Base-by-base conservation (phyloP, 92 coral and sea anemone species). In the Epizoanthus rinbou region DNA sequence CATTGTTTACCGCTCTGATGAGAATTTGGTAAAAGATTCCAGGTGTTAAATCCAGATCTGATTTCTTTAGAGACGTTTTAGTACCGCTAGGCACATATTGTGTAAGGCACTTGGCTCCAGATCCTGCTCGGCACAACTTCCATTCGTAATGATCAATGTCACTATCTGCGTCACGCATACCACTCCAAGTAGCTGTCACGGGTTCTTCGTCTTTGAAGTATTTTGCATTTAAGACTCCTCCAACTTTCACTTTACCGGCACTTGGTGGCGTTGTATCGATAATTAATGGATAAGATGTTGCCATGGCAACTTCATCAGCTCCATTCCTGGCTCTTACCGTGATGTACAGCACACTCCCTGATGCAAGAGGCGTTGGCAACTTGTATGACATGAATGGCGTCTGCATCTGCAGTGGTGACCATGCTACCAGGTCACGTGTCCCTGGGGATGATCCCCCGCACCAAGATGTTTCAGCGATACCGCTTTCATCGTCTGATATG, bases 251-350 rank as follows among this genome's bases (percentile, higher is more conserved):
- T 39, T 53, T 76, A 7, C 98, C 94, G 17, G 14, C 69, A n/a
- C 43, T 21, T 18, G 98, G 98, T 25, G 98, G 94, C 33, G 93
- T 88, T 53, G 84, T 69, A 66, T 94, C 98, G 18, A 94, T 62
- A 3, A 92, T 58, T 10, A 94, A 81, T 28, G 88, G 88, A 16
- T 28, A 70, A 4, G 98, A 71, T 21, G 56, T 59, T 0, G 35
- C 76, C 15, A 6, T 79, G 1, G 84, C 37, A 16, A 74, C 85
- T 81, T 88, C 43, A 17, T 90, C 94, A 52, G 93, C 97, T 17
- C 97, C 94, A 73, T 94, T 94, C 59, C 35, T 52, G 10, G 84
- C 94, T 83, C 65, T 71, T 43, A 94, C 39, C 72, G 71, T 88
- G 19, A 89, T 69, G 74, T 74, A 84, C 23, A 90, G 71, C 33